phyloP scores from a whole-genome alignment of 2,888 invertebrate genomes.

The Piscicola geometra region DNA sequence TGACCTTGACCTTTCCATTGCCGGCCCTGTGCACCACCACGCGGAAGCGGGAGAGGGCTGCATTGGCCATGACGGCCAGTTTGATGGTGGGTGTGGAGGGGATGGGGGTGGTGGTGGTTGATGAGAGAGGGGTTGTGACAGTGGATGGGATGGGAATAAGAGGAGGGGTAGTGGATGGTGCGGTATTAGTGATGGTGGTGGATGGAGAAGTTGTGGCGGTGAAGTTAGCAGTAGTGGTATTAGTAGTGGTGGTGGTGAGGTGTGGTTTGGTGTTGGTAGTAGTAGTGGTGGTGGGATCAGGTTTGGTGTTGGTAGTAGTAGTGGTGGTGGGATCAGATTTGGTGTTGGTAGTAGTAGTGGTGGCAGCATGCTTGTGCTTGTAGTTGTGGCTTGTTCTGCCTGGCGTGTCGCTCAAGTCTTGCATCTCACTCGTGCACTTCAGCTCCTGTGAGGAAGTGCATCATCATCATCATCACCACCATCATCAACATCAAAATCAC shows the following conservation, averaged over 20 bases:
- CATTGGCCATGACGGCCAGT: background rate
- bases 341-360: background rate
- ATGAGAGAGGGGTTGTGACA: no score
- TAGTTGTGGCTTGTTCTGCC: no score
- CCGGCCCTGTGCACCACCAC: background rate
- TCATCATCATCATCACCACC: no score
- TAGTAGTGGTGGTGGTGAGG: background rate
- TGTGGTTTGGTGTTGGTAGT: background rate
- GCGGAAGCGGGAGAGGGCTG: background rate
- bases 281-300: background rate
- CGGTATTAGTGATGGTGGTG: no score
- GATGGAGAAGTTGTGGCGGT: background rate
- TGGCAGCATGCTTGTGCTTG: no score
- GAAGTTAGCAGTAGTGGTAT: background rate
- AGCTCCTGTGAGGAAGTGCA: no score
- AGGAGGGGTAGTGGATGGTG: no score
- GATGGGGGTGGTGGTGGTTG: no score
- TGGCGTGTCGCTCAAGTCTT: no score
- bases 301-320: background rate
- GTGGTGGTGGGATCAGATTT: background rate
- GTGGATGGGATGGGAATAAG: no score
- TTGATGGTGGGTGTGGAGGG: background rate
- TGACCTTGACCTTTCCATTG: background rate
- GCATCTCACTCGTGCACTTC: no score
- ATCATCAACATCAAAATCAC: no score